These are phyloP conservation scores for Arothron firmamentum DNA, from an alignment of 2,113 vertebrate genomes.

Conservation along the genomic window DNA sequence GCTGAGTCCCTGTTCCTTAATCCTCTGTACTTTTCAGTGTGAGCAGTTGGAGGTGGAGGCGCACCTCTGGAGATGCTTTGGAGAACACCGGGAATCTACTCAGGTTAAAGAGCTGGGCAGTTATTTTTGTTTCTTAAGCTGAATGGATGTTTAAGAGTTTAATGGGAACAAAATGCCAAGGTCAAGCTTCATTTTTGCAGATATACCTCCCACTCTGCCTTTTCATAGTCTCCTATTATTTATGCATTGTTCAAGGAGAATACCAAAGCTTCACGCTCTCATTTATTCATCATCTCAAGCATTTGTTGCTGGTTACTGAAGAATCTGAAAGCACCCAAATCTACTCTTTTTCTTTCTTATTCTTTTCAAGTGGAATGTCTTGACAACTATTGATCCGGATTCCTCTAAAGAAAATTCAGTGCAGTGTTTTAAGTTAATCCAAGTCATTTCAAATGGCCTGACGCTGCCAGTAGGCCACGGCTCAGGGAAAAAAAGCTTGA, in stretches of 20 bases:
- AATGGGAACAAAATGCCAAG: slow-evolving; percentile 42
- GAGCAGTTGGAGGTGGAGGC: slow-evolving; percentile 18
- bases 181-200: slow-evolving; percentile 30
- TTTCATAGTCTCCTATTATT: slow-evolving; percentile 34
- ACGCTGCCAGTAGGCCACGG: too few species aligned
- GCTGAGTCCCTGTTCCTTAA: slow-evolving; percentile 48
- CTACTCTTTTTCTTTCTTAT: background rate
- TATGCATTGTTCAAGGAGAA: slow-evolving; percentile 4
- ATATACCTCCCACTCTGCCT: slow-evolving; percentile 17
- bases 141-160: slow-evolving; percentile 31
- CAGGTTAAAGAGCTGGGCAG: slow-evolving; percentile 2
- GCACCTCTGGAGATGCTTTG: slow-evolving; percentile 21
- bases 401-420: too few species aligned
- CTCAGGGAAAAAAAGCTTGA: too few species aligned
- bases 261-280: background rate
- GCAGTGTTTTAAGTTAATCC: too few species aligned
- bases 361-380: background rate
- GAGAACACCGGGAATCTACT: slow-evolving; percentile 16
- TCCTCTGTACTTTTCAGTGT: slow-evolving; percentile 35
- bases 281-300: slow-evolving; percentile 3
- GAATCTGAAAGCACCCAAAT: background rate
- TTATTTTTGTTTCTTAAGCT: slow-evolving; percentile 26
- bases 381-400: background rate
- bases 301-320: slow-evolving; percentile 12
- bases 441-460: too few species aligned